Conservation (phyloP, 37 sponge, comb jelly and placozoan genomes). For the Petrosia ficiformis region DNA sequence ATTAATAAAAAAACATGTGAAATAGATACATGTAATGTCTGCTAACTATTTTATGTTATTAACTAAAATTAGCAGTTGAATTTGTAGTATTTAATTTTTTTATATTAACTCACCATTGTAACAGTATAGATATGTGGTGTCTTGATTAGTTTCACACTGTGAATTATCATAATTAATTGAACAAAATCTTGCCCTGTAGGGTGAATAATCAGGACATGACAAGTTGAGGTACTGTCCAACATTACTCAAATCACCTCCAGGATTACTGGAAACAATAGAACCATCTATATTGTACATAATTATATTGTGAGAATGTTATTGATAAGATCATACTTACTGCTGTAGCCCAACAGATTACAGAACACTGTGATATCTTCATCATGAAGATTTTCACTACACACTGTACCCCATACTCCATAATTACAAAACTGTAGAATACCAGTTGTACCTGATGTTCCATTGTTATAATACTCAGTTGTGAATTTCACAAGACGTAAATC, state of each 20-base stretch:
- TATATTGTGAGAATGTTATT: no score
- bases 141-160: background rate
- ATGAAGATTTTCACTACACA: background rate
- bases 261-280: background rate
- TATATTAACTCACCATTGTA: background rate
- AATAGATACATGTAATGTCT: no score
- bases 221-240: background rate
- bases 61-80: no score
- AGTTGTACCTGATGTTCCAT: background rate
- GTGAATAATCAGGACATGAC: background rate
- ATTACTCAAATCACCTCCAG: background rate
- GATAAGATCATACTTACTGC: no score
- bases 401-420: background rate
- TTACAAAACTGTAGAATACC: background rate
- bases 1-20: no score
- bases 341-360: background rate
- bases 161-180: background rate
- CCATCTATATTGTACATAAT: background rate
- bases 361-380: background rate
- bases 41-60: no score
- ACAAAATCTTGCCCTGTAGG: background rate
- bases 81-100: background rate
- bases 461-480: background rate
- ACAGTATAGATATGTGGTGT: background rate
- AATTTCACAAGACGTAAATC: background rate